Base-by-base conservation (phyloP, 64 coral and sea anemone species). In the Actinia equina region DNA sequence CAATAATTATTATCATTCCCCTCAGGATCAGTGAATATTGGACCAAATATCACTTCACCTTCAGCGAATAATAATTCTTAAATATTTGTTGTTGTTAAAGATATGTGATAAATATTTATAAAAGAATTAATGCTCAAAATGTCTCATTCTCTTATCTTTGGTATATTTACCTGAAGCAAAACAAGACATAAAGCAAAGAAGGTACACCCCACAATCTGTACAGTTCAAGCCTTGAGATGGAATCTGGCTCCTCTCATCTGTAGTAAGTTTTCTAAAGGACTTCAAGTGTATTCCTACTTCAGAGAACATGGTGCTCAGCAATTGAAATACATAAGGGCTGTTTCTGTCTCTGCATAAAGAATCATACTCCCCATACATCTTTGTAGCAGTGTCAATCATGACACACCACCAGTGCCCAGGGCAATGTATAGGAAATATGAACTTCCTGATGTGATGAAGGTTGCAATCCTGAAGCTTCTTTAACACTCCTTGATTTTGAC, bases 381-480 rank as follows among this genome's bases (percentile, higher is more conserved):
- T 44, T 52, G 46, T 10, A 14, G 78, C 27, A 46, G 43, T 80
- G 43, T 80, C 78, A 80, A 80, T 80, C 78, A 80, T 49, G 13
- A 80, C 78, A 46, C 44, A 80, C 78, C 78, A 51, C 78, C 78
- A 80, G 46, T 80, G 78, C 78, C 78, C 78, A 20, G 78, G 78
- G 16, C 78, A 81, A n/a, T 81, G 78, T 19, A 81, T 52, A 49
- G 78, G 78, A 81, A 81, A 81, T 81, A 81, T 49, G 18, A 81
- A 81, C 27, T 81, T 81, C 69, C 19, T 65, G 62, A 65, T 65
- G n/a, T 0, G 20, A 65, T 65, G 19, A 65, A 74, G n/a, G 23
- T 74, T 41, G 12, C 25, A 26, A 41, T 37, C 26, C 22, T 20
- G 19, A 69, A 23, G 63, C n/a, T 69, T 22, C 63, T 69, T 69